Evolutionary conservation across 23 tunicate species (phyloP).

Genomic region (Phallusia fumigata): DNA sequence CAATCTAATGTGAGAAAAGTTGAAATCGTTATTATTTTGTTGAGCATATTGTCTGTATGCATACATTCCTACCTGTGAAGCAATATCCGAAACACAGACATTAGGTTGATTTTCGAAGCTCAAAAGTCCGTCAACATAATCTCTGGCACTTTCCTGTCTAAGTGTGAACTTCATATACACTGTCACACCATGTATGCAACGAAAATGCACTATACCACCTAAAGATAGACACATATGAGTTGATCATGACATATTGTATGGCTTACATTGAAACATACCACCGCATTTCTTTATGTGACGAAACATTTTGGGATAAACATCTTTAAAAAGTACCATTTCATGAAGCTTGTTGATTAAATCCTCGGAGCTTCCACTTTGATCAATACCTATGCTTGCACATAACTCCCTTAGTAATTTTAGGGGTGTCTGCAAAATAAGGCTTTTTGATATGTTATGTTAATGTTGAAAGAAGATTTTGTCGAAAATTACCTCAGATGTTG

Average conservation of each 20-base stretch:
- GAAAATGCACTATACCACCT: constrained; percentile 26
- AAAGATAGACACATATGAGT: neutral
- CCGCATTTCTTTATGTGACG: constrained; percentile 17
- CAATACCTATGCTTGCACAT: constrained; percentile 2
- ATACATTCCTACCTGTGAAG: constrained; percentile 25
- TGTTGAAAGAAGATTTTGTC: neutral
- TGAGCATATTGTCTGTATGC: neutral
- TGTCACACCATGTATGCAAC: constrained; percentile 18
- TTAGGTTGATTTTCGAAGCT: constrained; percentile 22
- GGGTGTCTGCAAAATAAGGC: neutral
- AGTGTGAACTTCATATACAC: constrained; percentile 20
- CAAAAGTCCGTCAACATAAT: constrained; percentile 30
- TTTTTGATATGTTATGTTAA: neutral
- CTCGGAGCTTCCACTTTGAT: constrained; percentile 9
- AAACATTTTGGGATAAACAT: constrained; percentile 14
- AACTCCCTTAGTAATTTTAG: neutral
- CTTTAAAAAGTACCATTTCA: constrained; percentile 20
- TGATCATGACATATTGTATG: neutral
- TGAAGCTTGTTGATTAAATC: constrained; percentile 20
- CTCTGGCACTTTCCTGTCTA: constrained; percentile 40
- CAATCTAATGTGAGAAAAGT: constrained; percentile 18
- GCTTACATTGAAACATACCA: neutral
- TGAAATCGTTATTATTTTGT: neutral
- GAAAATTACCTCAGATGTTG: neutral
- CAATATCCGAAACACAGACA: constrained; percentile 31